Conservation (phyloP, 2,113 vertebrate species). For the Varanus komodoensis region DNA sequence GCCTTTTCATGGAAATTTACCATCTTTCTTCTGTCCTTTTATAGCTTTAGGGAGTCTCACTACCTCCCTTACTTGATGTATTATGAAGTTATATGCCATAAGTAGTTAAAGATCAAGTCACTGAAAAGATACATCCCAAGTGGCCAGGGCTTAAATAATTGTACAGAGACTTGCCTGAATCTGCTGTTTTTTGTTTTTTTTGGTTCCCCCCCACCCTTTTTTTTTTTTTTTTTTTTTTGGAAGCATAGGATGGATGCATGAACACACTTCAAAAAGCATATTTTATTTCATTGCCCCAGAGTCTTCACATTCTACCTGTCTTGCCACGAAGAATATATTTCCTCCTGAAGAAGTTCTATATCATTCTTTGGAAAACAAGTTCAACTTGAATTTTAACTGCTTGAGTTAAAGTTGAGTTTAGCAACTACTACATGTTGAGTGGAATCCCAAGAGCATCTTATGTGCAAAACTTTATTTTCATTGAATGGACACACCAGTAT, state of each 20-base stretch:
- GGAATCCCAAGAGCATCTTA: background rate
- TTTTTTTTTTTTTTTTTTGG: too few species aligned
- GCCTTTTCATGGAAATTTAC: constrained; percentile 44
- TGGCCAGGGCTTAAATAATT: background rate
- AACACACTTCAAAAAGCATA: background rate
- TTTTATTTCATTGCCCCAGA: background rate
- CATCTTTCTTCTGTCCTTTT: constrained; percentile 23
- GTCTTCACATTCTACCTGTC: background rate
- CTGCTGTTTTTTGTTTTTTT: background rate
- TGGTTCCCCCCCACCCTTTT: too few species aligned
- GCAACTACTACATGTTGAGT: background rate
- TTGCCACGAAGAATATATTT: background rate
- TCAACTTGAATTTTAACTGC: background rate
- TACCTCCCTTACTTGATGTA: background rate
- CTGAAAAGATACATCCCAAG: constrained; percentile 22
- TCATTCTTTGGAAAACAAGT: background rate
- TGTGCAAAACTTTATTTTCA: background rate
- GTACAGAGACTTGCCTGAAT: background rate
- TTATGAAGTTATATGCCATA: constrained; percentile 13
- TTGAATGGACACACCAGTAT: background rate
- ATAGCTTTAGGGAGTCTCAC: constrained; percentile 9
- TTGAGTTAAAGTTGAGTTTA: background rate
- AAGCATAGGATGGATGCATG: rapidly evolving
- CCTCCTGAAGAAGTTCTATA: background rate
- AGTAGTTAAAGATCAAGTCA: constrained; percentile 27